Conservation (phyloP, 2,113 vertebrate species). For the Aspidoscelis tigris region DNA sequence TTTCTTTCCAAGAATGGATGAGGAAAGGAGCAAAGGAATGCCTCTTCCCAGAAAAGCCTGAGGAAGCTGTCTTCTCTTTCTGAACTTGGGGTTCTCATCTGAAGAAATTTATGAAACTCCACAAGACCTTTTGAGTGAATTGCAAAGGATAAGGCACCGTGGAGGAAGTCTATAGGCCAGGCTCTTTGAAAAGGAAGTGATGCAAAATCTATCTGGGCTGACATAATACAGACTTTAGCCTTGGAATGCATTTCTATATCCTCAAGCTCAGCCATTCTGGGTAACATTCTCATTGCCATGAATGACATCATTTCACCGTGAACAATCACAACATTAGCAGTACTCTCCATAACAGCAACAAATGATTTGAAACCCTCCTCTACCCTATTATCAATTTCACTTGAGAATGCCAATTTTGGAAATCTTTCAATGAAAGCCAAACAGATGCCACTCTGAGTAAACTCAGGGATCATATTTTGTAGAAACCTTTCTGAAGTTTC, state of each 20-base stretch:
- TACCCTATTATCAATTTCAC: not conserved
- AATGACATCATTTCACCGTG: not conserved
- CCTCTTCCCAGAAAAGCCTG: not conserved
- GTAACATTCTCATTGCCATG: not conserved
- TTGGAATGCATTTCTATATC: not conserved
- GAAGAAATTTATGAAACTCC: not conserved
- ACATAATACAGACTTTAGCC: not conserved
- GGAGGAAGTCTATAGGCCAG: not conserved
- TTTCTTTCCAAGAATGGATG: not conserved
- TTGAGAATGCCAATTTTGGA: not conserved
- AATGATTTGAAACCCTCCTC: not conserved
- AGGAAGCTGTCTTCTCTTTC: not conserved
- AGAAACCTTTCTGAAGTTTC: not conserved
- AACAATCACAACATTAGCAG: not conserved
- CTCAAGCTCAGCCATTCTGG: not conserved
- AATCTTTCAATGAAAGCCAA: not conserved
- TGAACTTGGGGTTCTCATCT: not conserved
- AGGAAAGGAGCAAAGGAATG: not conserved
- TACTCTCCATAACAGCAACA: not conserved
- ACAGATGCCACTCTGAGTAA: not conserved
- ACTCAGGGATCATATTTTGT: not conserved
- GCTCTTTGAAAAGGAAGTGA: not conserved
- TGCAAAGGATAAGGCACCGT: constrained; percentile 11
- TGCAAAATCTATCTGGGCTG: constrained; percentile 10
- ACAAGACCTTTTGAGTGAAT: not conserved